Conservation (phyloP, 2,113 vertebrate species). For the Labeo catla region DNA sequence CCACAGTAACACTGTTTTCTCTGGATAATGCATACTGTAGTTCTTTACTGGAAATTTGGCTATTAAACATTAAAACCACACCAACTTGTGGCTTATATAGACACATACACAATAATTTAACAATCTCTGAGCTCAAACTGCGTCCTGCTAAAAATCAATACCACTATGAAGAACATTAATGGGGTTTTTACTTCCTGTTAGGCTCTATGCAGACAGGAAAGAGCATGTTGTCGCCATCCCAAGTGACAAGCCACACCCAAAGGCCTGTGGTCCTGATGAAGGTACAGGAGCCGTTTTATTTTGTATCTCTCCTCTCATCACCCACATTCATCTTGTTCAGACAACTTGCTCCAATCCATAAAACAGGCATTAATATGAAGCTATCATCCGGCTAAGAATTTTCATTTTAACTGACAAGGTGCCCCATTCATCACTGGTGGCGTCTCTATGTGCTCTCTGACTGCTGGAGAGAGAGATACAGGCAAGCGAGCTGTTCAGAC, state of each 20-base stretch:
- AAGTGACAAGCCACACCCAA: slow-evolving; percentile 55
- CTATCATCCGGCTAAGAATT: slow-evolving; percentile 72
- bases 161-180: not conserved
- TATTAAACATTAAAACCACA: not conserved
- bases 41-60: not conserved
- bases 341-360: slow-evolving; percentile 72
- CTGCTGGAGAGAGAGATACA: slow-evolving; percentile 40
- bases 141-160: not conserved
- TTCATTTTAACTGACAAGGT: slow-evolving; percentile 72
- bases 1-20: slow-evolving; percentile 14
- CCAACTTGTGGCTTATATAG: not conserved
- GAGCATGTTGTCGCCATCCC: not conserved
- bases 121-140: not conserved
- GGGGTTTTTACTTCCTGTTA: not conserved
- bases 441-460: slow-evolving; percentile 56
- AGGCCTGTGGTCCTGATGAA: slow-evolving; percentile 45
- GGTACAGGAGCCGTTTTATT: slow-evolving; percentile 59
- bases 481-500: slow-evolving; percentile 15
- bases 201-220: not conserved
- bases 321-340: slow-evolving; percentile 69
- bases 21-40: not conserved
- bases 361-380: slow-evolving; percentile 74
- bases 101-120: not conserved
- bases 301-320: slow-evolving; percentile 64
- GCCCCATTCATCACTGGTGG: slow-evolving; percentile 68